phyloP scores from a whole-genome alignment of 1,140 invertebrate genomes.

The Drosophila pachea region DNA sequence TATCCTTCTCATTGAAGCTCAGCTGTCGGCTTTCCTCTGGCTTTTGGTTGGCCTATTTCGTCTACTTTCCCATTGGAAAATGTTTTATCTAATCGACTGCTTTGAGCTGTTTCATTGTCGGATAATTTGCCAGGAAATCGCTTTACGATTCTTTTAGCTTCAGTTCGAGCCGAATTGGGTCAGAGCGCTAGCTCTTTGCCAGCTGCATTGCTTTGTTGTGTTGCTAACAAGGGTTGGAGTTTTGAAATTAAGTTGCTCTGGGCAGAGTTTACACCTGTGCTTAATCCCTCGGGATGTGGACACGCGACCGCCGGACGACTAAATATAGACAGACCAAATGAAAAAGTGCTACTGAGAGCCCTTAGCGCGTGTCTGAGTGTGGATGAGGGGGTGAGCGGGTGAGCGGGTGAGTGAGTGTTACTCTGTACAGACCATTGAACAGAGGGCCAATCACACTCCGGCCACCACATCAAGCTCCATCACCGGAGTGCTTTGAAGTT shows the following conservation, averaged over 20 bases:
- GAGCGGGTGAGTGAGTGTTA: conserved; percentile 1
- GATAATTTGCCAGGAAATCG: no score
- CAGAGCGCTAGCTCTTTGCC: background rate
- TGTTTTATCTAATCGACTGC: no score
- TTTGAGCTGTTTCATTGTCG: no score
- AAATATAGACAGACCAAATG: conserved; percentile 22
- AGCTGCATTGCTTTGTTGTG: conserved; percentile 5
- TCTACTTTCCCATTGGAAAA: no score
- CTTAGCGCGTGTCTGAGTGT: background rate
- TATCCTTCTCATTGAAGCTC: no score
- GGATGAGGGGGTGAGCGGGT: background rate
- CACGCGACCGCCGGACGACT: conserved; percentile 31
- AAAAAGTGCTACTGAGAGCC: conserved; percentile 1
- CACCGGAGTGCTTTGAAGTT: conserved; percentile 30
- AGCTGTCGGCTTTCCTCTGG: no score
- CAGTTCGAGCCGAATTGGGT: background rate
- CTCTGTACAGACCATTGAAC: conserved; percentile 28
- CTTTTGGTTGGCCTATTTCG: no score
- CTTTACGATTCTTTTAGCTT: no score
- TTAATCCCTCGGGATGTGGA: conserved; percentile 6
- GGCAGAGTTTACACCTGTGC: conserved; percentile 8
- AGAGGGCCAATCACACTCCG: background rate
- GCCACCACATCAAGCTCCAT: background rate
- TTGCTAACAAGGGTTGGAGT: background rate
- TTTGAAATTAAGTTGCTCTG: background rate